phyloP scores from a whole-genome alignment of 2,888 invertebrate species.

The Tetheella fluctuosa region DNA sequence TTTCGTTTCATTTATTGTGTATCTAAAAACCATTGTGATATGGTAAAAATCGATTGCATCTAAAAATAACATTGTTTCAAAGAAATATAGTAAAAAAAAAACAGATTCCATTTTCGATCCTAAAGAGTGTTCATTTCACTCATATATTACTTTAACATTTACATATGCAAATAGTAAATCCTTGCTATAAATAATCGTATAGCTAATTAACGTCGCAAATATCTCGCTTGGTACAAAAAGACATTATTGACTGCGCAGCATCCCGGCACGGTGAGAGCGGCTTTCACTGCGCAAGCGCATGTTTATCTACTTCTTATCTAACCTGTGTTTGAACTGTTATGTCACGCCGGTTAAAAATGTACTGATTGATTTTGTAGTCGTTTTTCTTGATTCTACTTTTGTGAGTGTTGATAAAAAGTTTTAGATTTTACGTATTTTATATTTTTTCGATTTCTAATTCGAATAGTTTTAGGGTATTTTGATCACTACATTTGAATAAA shows the following conservation, averaged over 20 bases:
- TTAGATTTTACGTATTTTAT: not conserved
- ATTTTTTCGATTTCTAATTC: not conserved
- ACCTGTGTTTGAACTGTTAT: constrained; percentile 21
- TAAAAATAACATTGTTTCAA: too few relatives aligned
- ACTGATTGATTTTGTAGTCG: not conserved
- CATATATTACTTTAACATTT: too few relatives aligned
- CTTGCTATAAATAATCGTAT: not conserved
- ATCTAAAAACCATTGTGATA: too few relatives aligned
- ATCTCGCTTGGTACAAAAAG: constrained; percentile 12
- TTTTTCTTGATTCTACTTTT: not conserved
- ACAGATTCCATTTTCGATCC: too few relatives aligned
- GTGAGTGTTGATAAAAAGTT: not conserved
- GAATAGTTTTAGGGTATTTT: not conserved
- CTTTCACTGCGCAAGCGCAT: constrained; percentile 32
- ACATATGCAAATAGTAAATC: not conserved
- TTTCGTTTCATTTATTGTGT: too few relatives aligned
- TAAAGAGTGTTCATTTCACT: too few relatives aligned
- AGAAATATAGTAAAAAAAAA: too few relatives aligned
- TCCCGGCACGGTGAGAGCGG: constrained; percentile 41
- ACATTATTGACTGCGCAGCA: constrained; percentile 40
- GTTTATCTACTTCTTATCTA: constrained; percentile 41
- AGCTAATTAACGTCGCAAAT: not conserved
- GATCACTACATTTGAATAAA: too few relatives aligned
- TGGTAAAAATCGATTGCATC: too few relatives aligned
- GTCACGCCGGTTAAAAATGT: constrained; percentile 18